These are phyloP conservation scores for Aspidoscelis tigris DNA, from an alignment of 2,113 vertebrate species.

Conservation along the genomic window DNA sequence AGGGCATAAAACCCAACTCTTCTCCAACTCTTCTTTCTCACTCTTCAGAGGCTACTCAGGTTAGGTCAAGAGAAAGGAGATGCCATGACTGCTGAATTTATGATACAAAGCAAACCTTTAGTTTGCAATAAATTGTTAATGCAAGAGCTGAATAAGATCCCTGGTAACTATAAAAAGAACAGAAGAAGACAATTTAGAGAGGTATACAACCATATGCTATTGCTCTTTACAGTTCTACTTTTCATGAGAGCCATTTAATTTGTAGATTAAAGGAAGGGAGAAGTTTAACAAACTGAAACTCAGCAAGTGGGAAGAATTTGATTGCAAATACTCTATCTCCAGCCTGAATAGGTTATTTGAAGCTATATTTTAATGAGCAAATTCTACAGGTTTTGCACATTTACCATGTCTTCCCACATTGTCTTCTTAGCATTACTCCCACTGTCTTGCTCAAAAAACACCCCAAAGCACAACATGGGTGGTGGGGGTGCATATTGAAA, in stretches of 20 bases:
- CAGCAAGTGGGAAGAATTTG: background rate
- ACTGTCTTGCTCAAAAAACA: constrained; percentile 4
- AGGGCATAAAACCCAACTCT: too few species aligned
- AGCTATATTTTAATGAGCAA: constrained; percentile 27
- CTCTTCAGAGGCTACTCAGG: background rate
- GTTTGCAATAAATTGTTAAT: background rate
- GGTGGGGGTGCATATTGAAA: background rate
- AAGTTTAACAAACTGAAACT: background rate
- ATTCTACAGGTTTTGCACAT: background rate
- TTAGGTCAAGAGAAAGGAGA: background rate
- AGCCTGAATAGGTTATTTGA: constrained; percentile 11
- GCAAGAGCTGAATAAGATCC: background rate
- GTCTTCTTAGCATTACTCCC: background rate
- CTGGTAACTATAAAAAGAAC: constrained; percentile 1
- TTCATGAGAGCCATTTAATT: background rate
- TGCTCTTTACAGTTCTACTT: constrained; percentile 15
- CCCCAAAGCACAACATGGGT: background rate
- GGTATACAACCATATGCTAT: background rate
- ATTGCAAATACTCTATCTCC: background rate
- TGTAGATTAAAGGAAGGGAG: constrained; percentile 16
- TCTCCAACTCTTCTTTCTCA: too few species aligned
- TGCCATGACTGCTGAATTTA: background rate
- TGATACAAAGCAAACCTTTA: background rate
- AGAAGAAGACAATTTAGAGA: constrained; percentile 1
- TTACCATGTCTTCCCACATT: background rate